Conservation (phyloP, 2,113 vertebrate genomes). For the Hyperopisus bebe region DNA sequence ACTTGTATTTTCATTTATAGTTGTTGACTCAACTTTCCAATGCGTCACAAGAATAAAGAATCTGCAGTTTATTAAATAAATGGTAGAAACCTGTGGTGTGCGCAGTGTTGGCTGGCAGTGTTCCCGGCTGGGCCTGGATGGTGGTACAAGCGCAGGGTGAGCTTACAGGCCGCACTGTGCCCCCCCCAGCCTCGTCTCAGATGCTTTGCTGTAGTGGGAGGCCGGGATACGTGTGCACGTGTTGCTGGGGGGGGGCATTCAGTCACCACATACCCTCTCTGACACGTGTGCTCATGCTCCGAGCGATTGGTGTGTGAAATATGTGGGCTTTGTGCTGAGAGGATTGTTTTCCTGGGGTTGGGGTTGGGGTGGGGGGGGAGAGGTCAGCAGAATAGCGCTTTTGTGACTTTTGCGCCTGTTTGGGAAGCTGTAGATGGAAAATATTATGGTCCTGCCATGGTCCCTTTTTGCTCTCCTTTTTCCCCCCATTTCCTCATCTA, state of each 20-base stretch:
- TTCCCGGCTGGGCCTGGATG: background rate
- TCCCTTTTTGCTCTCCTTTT: background rate
- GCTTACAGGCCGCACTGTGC: background rate
- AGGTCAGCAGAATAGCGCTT: background rate
- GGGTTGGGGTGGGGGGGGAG: background rate
- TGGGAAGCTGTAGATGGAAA: constrained; percentile 28
- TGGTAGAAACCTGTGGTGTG: background rate
- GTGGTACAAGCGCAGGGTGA: background rate
- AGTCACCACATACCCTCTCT: constrained; percentile 12
- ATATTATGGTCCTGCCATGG: constrained; percentile 22
- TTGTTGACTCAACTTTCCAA: too few species aligned
- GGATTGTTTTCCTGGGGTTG: constrained; percentile 8
- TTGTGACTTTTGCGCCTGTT: constrained; percentile 10
- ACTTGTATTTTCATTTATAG: too few species aligned
- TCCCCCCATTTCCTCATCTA: background rate
- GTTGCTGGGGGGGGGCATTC: constrained; percentile 27
- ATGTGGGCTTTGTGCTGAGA: constrained; percentile 8
- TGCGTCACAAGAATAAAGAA: too few species aligned
- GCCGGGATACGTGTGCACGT: background rate
- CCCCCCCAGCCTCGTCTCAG: background rate
- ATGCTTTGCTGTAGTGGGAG: background rate
- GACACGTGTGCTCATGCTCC: background rate
- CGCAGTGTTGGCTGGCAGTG: too few species aligned
- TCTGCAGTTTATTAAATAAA: too few species aligned
- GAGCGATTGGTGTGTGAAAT: background rate